Evolutionary conservation across 1,140 invertebrate species (phyloP), one percentile per base, ranked within the genome.

Genomic region (Listronotus oregonensis): DNA sequence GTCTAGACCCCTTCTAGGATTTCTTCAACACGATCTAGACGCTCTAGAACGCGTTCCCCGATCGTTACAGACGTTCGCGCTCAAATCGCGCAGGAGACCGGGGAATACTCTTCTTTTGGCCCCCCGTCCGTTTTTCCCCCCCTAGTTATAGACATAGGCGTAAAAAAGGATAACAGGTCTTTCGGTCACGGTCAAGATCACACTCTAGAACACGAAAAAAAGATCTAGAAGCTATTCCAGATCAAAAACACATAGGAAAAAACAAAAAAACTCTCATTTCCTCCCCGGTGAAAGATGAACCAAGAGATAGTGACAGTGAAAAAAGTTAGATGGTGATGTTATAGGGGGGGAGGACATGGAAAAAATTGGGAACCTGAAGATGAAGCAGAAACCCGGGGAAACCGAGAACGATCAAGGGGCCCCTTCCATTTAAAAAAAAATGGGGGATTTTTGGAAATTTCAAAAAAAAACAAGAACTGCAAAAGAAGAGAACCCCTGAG

Each of bases 381-480:
- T 21, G 67, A 69, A n/a, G 73, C 74, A n/a, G 73, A 75, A n/a
- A n/a, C n/a, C n/a, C 34, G 58, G 74, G n/a, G 73, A 75, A 40
- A 58, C 76, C 3, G 58, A 75, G 7, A 58, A 72, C 40, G 68
- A 76, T 10, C 65, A 72, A 0, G 82, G n/a, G 81, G 40, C 77
- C 83, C n/a, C 87, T 88, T 72, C 85, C 84, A 4, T 91, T 91
- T 70, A n/a, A 88, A 88, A 71, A 94, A 95, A 76, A 92, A 95
- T 77, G 93, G 93, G 10, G 92, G 90, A 56, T 95, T 95, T 74
- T 83, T 95, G 75, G 92, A 94, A 77, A 89, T 93, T 95, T 94
- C 74, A 94, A 93, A 79, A 92, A 91, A 76, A 89, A 94, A 88
- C 91, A 94, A 73, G 86, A 92, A 76, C 68, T 72, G 31, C 73